Conservation (phyloP, 2,888 invertebrate genomes). For the Limnephilus lunatus region DNA sequence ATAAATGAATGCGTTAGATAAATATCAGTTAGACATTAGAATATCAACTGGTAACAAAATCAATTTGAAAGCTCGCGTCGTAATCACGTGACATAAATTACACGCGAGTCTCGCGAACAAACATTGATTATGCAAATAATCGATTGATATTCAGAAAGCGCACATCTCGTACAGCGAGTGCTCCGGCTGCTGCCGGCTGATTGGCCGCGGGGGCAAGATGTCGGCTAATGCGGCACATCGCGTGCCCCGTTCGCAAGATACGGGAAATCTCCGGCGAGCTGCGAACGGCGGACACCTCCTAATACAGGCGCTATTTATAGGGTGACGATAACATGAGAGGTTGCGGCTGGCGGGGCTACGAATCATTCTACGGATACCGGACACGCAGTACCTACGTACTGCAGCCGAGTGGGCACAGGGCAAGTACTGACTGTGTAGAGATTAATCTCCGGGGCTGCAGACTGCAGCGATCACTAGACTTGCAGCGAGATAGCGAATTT, state of each 20-base stretch:
- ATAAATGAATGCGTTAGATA: not conserved
- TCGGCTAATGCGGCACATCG: conserved; percentile 52
- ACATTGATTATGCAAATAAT: conserved; percentile 53
- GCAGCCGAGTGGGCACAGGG: not conserved
- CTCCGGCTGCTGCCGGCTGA: not conserved
- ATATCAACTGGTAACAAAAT: conserved; percentile 11
- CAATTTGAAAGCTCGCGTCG: conserved; percentile 34
- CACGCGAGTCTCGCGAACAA: not conserved
- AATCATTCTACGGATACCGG: conserved; percentile 34
- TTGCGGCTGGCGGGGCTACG: conserved; percentile 18
- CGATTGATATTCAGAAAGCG: conserved; percentile 49
- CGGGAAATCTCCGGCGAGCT: conserved; percentile 4
- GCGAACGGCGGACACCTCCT: conserved; percentile 30
- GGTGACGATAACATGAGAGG: conserved; percentile 36
- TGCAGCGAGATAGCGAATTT: conserved; percentile 2
- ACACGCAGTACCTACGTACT: conserved; percentile 30
- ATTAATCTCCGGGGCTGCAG: not conserved
- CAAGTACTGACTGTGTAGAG: not conserved
- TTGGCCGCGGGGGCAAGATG: conserved; percentile 47
- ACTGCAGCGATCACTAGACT: not conserved
- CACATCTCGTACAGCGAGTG: not conserved
- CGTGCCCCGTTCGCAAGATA: conserved; percentile 32
- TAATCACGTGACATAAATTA: conserved; percentile 37
- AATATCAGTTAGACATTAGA: not conserved
- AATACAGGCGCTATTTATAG: conserved; percentile 32